Evolutionary conservation across 2,797 vertebrate species (phyloP), one percentile per base, ranked within the genome.

Genomic region (Rhinichthys osculus): DNA sequence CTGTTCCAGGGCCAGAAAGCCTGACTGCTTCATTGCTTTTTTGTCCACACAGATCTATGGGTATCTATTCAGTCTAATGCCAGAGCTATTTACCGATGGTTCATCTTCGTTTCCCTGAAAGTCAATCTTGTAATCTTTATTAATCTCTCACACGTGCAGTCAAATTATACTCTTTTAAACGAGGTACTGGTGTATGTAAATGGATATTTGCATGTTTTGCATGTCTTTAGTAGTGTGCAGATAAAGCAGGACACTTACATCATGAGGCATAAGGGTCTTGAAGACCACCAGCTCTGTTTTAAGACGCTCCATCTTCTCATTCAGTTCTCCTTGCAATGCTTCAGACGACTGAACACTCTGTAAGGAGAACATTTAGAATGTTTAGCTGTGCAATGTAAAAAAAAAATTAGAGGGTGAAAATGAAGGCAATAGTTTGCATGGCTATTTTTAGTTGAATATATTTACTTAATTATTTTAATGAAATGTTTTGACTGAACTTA

Each of bases 221-320:
- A 54, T 54, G 54, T 33, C n/a, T 47, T 33, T 30, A 23, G 38
- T 2, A 23, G 23, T 42, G 69, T 72, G 27, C 30, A 47, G 40
- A 76, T 33, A 70, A 30, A 7, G 44, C 38, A 71, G 38, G 21
- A 88, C 85, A 97, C 98, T 98, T 94, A 99, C 98, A 30, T 99
- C 98, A 64, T 73, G 14, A 89, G 95, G 97, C 98, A 99, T 98
- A 87, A 99, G 96, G 90, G 97, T 97, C 93, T 98, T 99, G 94
- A 98, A 99, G 91, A 99, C 97, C 90, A 99, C 97, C 11, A 99
- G 95, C 81, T 99, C 98, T 0, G 97, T 96, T 92, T 98, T 98
- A 87, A 99, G 95, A 82, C 96, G 93, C 89, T 99, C 97, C 14
- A 99, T 97, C 92, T 98, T 99, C 91, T 98, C 97, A 0, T 92